Conservation (phyloP, 2,797 vertebrate genomes). For the Poeciliopsis turneri region DNA sequence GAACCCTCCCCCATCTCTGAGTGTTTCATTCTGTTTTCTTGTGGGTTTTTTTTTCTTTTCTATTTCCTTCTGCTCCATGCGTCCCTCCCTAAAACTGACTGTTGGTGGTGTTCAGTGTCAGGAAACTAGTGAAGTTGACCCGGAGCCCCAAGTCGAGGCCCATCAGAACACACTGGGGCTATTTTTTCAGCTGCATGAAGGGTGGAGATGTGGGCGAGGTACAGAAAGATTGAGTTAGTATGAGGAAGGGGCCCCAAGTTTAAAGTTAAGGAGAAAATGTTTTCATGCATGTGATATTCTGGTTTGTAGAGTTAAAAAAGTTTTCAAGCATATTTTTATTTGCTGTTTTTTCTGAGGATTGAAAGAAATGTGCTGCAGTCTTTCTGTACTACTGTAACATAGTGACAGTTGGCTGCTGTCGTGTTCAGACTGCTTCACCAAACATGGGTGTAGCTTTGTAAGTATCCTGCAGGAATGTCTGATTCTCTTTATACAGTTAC, state of each 20-base stretch:
- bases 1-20: conserved; percentile 1
- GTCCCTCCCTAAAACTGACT: conserved; percentile 62
- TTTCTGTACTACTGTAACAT: neutral
- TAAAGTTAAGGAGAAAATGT: conserved; percentile 45
- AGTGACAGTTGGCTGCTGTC: neutral
- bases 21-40: conserved; percentile 12
- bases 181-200: conserved; percentile 80
- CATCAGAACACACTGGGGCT: conserved; percentile 61
- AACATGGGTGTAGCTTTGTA: neutral
- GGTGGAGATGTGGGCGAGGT: conserved; percentile 27
- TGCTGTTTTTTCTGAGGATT: conserved; percentile 9
- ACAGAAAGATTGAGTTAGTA: conserved; percentile 23
- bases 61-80: conserved; percentile 19
- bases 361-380: neutral
- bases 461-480: neutral
- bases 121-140: conserved; percentile 78
- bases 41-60: neutral
- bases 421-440: neutral
- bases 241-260: conserved; percentile 44
- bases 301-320: conserved; percentile 26
- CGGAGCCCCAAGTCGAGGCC: conserved; percentile 69
- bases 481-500: neutral
- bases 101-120: conserved; percentile 64
- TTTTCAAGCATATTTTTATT: conserved; percentile 12
- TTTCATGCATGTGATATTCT: conserved; percentile 44